Conservation (phyloP, 1,140 invertebrate genomes). For the Brachionus asplanchnoidis region DNA sequence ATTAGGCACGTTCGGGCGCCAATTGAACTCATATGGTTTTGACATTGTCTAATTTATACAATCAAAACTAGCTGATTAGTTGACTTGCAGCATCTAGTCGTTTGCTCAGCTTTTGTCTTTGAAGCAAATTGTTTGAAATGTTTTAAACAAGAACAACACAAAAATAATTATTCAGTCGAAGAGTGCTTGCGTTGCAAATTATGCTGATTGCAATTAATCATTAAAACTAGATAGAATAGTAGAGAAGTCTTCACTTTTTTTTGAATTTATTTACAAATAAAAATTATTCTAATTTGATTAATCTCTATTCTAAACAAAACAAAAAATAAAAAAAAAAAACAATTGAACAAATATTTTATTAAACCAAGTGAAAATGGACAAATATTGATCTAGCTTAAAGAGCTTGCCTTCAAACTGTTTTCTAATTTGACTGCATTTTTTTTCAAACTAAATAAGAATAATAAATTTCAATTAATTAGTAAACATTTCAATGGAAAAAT, state of each 20-base stretch:
- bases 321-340: background rate
- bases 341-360: background rate
- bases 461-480: slow-evolving; percentile 7
- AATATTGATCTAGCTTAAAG: background rate
- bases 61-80: background rate
- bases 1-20: slow-evolving; percentile 87
- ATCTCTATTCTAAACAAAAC: background rate
- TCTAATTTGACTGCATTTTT: slow-evolving; percentile 3
- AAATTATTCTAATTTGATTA: background rate
- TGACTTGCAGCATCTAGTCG: background rate
- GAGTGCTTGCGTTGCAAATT: slow-evolving; percentile 13
- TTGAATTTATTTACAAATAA: background rate
- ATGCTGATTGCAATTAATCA: slow-evolving; percentile 33
- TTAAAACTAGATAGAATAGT: slow-evolving; percentile 6
- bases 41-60: slow-evolving; percentile 64
- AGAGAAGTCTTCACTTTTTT: background rate
- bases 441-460: background rate
- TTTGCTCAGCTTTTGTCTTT: background rate
- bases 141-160: background rate
- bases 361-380: background rate
- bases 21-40: slow-evolving; percentile 96
- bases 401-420: background rate
- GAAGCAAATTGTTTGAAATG: background rate
- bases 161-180: slow-evolving; percentile 13
- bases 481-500: background rate